These are phyloP conservation scores for Gobio gobio DNA, from an alignment of 2,113 vertebrate species.

Conservation along the genomic window DNA sequence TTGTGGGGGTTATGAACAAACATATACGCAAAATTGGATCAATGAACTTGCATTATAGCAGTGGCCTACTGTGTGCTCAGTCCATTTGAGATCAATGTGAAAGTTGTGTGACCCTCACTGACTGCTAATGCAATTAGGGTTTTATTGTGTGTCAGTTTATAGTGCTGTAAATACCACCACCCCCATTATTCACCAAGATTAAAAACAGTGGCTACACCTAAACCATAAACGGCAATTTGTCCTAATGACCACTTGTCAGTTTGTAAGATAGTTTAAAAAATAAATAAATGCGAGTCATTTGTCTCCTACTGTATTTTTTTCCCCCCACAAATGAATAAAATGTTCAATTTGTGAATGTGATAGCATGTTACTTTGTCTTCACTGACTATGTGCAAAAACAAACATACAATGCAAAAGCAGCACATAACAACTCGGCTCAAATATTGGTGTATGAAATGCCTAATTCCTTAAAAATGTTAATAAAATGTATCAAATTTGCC, in stretches of 20 bases:
- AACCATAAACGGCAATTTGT: slow-evolving; percentile 26
- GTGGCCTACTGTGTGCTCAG: slow-evolving; percentile 37
- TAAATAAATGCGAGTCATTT: not conserved
- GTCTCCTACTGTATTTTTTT: not conserved
- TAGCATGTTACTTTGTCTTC: not conserved
- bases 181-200: slow-evolving; percentile 25
- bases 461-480: not conserved
- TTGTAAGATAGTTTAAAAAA: not conserved
- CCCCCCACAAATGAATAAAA: not conserved
- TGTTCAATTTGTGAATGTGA: not conserved
- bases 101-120: slow-evolving; percentile 48
- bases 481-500: not conserved
- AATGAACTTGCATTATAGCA: slow-evolving; percentile 47
- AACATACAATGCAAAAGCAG: not conserved
- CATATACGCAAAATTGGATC: slow-evolving; percentile 42
- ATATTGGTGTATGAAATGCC: not conserved
- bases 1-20: slow-evolving; percentile 14
- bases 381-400: too few species aligned
- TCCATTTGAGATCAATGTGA: slow-evolving; percentile 47
- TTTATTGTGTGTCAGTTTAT: slow-evolving; percentile 51
- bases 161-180: slow-evolving; percentile 50
- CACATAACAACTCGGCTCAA: not conserved
- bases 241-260: slow-evolving; percentile 8
- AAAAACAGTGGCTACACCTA: slow-evolving; percentile 25
- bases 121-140: slow-evolving; percentile 54